Conservation (phyloP, 1,140 invertebrate species). For the Tetranychus urticae region DNA sequence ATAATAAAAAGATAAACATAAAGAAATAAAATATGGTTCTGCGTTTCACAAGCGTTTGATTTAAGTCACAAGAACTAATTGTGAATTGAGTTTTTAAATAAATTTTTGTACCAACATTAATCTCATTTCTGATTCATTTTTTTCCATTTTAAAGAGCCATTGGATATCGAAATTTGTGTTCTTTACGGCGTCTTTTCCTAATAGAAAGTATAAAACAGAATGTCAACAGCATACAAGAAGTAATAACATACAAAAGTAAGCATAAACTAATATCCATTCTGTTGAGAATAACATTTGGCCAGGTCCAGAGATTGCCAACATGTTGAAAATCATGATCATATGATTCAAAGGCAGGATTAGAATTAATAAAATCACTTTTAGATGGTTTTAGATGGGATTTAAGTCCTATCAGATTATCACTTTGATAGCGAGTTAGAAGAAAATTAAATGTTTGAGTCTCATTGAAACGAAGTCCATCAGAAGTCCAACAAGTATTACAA, state of each 20-base stretch:
- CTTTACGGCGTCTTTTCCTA: background rate
- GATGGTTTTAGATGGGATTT: too few species aligned
- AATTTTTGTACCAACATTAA: too few species aligned
- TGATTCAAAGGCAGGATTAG: background rate
- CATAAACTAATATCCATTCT: background rate
- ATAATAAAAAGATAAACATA: too few species aligned
- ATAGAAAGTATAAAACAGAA: background rate
- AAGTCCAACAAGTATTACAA: constrained; percentile 37
- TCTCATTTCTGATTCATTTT: too few species aligned
- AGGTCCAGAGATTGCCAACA: background rate
- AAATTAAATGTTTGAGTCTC: background rate
- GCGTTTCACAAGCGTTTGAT: too few species aligned
- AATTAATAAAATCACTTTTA: too few species aligned
- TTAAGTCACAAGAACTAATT: too few species aligned
- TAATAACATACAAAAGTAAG: background rate
- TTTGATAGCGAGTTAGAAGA: background rate
- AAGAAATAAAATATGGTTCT: too few species aligned
- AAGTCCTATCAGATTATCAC: too few species aligned
- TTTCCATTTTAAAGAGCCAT: too few species aligned
- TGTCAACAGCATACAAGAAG: background rate
- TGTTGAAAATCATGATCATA: background rate
- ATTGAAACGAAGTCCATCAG: background rate
- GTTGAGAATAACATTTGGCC: background rate
- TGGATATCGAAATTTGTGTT: too few species aligned
- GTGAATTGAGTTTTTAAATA: too few species aligned